Evolutionary conservation across 1,140 invertebrate genomes (phyloP).

Genomic region (Caenorhabditis remanei): DNA sequence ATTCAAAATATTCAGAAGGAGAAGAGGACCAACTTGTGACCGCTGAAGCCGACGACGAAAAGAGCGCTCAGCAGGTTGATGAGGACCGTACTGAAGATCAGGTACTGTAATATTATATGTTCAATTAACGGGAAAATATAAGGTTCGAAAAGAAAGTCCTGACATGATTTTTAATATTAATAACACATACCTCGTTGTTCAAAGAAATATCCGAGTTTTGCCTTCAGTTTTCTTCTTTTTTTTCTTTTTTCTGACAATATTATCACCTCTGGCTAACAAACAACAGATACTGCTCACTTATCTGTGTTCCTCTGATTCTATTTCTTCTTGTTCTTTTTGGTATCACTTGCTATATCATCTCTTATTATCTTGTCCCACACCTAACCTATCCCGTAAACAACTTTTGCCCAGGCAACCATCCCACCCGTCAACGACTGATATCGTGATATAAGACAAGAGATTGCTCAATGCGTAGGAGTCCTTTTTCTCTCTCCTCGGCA

Average conservation of each 20-base stretch:
- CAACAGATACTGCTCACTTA: not conserved
- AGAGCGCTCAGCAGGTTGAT: constrained; percentile 45
- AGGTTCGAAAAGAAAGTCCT: no score
- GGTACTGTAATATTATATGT: not conserved
- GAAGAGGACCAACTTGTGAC: constrained; percentile 39
- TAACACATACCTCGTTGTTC: no score
- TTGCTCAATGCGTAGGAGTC: constrained; percentile 48
- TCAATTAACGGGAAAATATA: not conserved
- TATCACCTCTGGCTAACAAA: constrained; percentile 12
- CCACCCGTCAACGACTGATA: constrained; percentile 32
- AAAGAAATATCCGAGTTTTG: no score
- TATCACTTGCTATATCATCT: constrained; percentile 6
- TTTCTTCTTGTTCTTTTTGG: not conserved
- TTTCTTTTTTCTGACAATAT: not conserved
- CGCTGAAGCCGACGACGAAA: constrained; percentile 56
- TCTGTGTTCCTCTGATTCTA: not conserved
- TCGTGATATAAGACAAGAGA: constrained; percentile 52
- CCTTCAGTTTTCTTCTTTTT: not conserved
- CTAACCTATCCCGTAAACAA: constrained; percentile 39
- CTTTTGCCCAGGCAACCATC: constrained; percentile 10
- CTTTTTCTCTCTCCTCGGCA: constrained; percentile 25
- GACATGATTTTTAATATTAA: no score
- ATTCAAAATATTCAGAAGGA: not conserved
- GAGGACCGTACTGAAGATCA: constrained; percentile 61
- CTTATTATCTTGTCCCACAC: constrained; percentile 24